These are phyloP conservation scores for Coccyzus lansbergi DNA, from an alignment of 2,797 vertebrate genomes.

Conservation along the genomic window DNA sequence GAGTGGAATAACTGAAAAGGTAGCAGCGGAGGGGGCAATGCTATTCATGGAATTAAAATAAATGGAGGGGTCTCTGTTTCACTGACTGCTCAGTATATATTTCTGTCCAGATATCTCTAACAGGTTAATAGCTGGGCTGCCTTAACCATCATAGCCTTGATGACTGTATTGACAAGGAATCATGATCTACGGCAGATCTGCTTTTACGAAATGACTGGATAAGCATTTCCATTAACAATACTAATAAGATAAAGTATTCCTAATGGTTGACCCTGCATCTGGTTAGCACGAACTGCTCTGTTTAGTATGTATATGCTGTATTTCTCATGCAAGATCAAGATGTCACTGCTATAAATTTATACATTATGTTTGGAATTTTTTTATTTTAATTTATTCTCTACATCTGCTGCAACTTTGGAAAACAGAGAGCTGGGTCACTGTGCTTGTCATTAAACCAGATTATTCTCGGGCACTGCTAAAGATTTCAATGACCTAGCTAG, in stretches of 20 bases:
- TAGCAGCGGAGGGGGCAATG: not conserved
- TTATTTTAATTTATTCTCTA: constrained; percentile 17
- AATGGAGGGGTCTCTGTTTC: constrained; percentile 13
- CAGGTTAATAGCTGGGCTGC: constrained; percentile 42
- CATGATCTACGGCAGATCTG: constrained; percentile 59
- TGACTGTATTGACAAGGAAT: constrained; percentile 63
- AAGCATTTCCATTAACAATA: constrained; percentile 69
- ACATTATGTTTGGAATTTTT: not conserved
- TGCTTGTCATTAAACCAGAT: constrained; percentile 1
- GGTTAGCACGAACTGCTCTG: constrained; percentile 7
- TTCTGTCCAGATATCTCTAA: not conserved
- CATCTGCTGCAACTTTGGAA: constrained; percentile 1
- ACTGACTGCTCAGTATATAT: constrained; percentile 6
- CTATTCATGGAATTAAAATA: not conserved
- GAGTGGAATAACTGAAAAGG: not conserved
- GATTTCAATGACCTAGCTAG: not conserved
- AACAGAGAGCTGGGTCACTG: constrained; percentile 4
- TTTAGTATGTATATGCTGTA: not conserved
- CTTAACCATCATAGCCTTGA: not conserved
- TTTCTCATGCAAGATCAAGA: constrained; percentile 19
- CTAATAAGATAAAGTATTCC: constrained; percentile 69
- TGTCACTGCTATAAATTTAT: constrained; percentile 11
- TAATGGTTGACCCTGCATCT: constrained; percentile 63
- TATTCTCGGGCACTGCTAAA: not conserved
- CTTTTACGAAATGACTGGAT: constrained; percentile 39